Base-by-base conservation (phyloP, 2,888 invertebrate species). In the Eilema caniola region DNA sequence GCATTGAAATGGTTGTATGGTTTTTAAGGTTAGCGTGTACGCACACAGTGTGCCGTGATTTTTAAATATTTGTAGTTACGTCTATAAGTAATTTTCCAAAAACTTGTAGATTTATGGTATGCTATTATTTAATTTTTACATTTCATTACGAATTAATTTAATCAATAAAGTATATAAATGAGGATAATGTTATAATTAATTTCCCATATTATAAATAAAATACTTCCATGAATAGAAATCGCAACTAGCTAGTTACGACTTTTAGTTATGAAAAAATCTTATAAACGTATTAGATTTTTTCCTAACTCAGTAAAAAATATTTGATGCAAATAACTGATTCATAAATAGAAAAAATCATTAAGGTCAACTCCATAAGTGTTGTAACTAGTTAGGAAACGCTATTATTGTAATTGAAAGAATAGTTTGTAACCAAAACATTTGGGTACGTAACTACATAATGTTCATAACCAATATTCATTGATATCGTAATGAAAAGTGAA, bases 121-220 rank as follows among this genome's bases (percentile, higher is more conserved):
- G 71, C 76, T 77, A 77, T 69, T 62, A 31, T 75, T 72, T 69
- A 25, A 0, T n/a, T 70, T 70, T 71, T 69, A 69, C 67, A 65
- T 80, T 82, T 60, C 62, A 67, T 70, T 80, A 25, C 41, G 37
- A 60, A 16, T 24, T 2, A 25, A 12, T 28, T 28, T 28, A 5
- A 28, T 28, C 28, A 4, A 33, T 33, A 41, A 41, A 41, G 4
- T 16, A 16, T 14, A 4, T 7, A 47, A 47, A 47, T 47, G 20
- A 20, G 20, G 20, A 20, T 47, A 47, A 47, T 33, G 31, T 33
- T 33, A 33, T 33, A 33, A 33, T n/a, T n/a, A 33, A 33, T 8
- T 33, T 33, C 1, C 8, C 31, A 33, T n/a, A n/a, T 4, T 33
- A 33, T 33, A 33, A 33, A 33, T 33, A 33, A 47, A 47, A 1